phyloP scores from a whole-genome alignment of 2,888 invertebrate genomes.

The Biston betularia region DNA sequence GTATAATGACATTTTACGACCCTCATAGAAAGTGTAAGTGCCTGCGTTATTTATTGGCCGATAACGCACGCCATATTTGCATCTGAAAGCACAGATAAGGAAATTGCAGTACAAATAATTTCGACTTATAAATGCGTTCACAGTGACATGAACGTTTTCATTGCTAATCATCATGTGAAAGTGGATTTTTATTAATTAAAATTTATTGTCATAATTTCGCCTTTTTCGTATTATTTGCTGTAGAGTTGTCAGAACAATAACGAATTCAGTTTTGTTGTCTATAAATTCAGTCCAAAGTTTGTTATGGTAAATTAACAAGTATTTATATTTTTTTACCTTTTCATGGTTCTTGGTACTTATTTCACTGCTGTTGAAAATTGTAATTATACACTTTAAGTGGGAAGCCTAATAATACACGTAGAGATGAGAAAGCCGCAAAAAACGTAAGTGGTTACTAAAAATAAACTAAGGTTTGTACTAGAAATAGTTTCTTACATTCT shows the following conservation, averaged over 20 bases:
- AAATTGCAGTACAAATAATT: constrained; percentile 54
- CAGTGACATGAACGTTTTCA: constrained; percentile 52
- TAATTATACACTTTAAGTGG: too few relatives aligned
- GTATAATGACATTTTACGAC: constrained; percentile 47
- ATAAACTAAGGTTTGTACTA: too few relatives aligned
- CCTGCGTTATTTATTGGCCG: constrained; percentile 53
- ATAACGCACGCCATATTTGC: constrained; percentile 56
- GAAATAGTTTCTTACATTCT: too few relatives aligned
- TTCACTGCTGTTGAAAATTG: too few relatives aligned
- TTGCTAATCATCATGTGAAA: constrained; percentile 54
- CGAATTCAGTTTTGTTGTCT: too few relatives aligned
- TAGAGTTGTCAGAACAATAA: background rate
- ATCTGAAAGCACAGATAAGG: constrained; percentile 52
- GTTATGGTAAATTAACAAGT: too few relatives aligned
- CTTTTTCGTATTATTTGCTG: background rate
- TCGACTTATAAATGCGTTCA: constrained; percentile 50
- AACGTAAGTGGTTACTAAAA: too few relatives aligned
- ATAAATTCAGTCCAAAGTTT: too few relatives aligned
- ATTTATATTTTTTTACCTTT: too few relatives aligned
- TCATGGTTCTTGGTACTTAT: too few relatives aligned
- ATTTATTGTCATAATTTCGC: background rate
- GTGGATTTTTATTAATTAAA: constrained; percentile 46
- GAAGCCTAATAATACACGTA: too few relatives aligned
- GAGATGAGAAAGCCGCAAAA: too few relatives aligned
- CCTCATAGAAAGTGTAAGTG: constrained; percentile 57